phyloP scores from a whole-genome alignment of 2,797 vertebrate species.

The Heteromormyrus szaboi region DNA sequence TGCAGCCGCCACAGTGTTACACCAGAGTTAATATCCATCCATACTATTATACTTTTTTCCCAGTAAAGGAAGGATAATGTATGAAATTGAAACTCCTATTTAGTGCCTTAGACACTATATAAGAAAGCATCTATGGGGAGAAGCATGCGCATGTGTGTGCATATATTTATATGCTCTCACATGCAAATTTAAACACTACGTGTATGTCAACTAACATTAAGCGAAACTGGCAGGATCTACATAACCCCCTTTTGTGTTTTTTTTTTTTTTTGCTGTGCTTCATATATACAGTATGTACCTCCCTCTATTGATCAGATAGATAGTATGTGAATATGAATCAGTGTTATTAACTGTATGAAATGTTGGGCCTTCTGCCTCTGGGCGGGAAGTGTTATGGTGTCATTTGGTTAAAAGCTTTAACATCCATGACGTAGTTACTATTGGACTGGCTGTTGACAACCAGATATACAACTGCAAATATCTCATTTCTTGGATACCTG shows the following conservation, averaged over 20 bases:
- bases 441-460: conserved; percentile 82
- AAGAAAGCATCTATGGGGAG: conserved; percentile 71
- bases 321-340: conserved; percentile 65
- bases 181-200: conserved; percentile 28
- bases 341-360: conserved; percentile 63
- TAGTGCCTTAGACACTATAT: conserved; percentile 95
- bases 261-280: conserved; percentile 67
- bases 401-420: conserved; percentile 89
- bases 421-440: conserved; percentile 65
- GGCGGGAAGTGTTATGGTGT: conserved; percentile 55
- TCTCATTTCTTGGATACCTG: conserved; percentile 81
- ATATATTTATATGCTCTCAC: conserved; percentile 33
- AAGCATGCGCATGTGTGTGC: conserved; percentile 55
- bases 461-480: conserved; percentile 78
- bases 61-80: conserved; percentile 23
- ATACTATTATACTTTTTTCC: background rate
- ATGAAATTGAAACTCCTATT: conserved; percentile 5
- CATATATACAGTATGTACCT: conserved; percentile 60
- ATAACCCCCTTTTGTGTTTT: conserved; percentile 20
- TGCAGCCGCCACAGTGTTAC: background rate
- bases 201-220: conserved; percentile 29
- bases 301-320: conserved; percentile 62
- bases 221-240: conserved; percentile 29
- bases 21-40: conserved; percentile 13
- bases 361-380: conserved; percentile 56